These are phyloP conservation scores for Stenichneumon culpator DNA, from an alignment of 2,888 invertebrate species.

Conservation along the genomic window DNA sequence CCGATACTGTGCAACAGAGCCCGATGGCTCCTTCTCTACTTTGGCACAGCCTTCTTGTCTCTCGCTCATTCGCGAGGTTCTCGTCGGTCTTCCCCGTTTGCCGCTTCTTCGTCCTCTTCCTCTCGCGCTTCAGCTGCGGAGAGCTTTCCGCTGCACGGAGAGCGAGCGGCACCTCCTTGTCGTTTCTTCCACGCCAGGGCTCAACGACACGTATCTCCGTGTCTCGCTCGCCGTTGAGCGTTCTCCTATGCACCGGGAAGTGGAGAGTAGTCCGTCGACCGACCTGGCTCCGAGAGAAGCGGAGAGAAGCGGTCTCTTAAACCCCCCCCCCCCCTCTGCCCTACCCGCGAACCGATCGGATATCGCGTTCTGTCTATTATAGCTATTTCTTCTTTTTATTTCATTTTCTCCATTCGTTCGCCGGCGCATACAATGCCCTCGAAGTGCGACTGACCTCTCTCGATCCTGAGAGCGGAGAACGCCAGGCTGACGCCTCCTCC, in stretches of 20 bases:
- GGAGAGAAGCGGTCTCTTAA: neutral
- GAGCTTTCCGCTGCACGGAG: neutral
- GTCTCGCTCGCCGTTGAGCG: conserved; percentile 57
- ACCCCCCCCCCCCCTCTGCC: conserved; percentile 20
- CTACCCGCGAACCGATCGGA: neutral
- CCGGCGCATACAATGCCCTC: conserved; percentile 18
- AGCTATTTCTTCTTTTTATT: conserved; percentile 2
- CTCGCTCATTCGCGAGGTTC: conserved; percentile 11
- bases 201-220: conserved; percentile 14
- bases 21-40: conserved; percentile 16
- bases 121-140: conserved; percentile 12
- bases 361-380: conserved; percentile 28
- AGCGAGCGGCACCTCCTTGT: conserved; percentile 18
- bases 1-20: conserved; percentile 1
- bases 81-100: conserved; percentile 28
- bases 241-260: conserved; percentile 75
- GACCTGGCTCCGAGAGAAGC: conserved; percentile 68
- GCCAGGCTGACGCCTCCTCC: conserved; percentile 29
- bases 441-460: conserved; percentile 46
- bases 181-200: conserved; percentile 25
- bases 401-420: conserved; percentile 3
- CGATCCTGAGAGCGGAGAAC: conserved; percentile 15
- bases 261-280: conserved; percentile 60
- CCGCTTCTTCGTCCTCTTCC: conserved; percentile 32
- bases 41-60: conserved; percentile 2